A percentile compares a stretch with the other conserved stretches of the same genome.
These are phyloP conservation scores for Dysmachus trigonus DNA, from an alignment of 2,888 invertebrate genomes.

Conservation along the genomic window DNA sequence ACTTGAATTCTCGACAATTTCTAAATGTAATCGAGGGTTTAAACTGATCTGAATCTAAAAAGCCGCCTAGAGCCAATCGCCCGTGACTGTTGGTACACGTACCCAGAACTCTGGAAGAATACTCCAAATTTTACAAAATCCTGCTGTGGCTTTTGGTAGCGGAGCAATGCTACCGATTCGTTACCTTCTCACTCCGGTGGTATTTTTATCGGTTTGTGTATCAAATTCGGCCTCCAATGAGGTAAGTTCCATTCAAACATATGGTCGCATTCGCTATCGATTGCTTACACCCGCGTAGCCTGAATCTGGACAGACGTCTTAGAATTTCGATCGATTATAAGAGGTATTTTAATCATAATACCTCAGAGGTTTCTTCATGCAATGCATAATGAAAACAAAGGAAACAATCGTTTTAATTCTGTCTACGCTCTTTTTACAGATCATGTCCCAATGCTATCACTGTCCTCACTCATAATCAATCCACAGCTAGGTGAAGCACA, in stretches of 20 bases:
- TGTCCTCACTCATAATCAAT: neutral
- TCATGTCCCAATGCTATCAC: neutral
- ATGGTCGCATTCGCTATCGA: neutral
- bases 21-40: neutral
- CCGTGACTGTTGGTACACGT: neutral
- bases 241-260: constrained; percentile 2
- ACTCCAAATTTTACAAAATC: neutral
- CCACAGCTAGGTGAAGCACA: too few species aligned
- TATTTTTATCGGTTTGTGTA: neutral
- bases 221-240: constrained; percentile 25
- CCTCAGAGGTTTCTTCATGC: too few species aligned
- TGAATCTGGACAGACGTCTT: neutral
- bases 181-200: neutral
- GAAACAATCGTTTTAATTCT: too few species aligned
- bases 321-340: neutral
- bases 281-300: neutral
- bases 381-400: too few species aligned
- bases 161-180: neutral
- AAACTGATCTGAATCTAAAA: neutral
- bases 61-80: neutral
- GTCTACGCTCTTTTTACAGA: too few species aligned
- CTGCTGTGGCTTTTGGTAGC: neutral
- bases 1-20: neutral
- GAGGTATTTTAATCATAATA: neutral
- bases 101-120: neutral